A percentile compares a stretch with the other conserved stretches of the same genome.
These are phyloP conservation scores for Acronicta leporina DNA, from an alignment of 2,888 invertebrate species.

Conservation along the genomic window DNA sequence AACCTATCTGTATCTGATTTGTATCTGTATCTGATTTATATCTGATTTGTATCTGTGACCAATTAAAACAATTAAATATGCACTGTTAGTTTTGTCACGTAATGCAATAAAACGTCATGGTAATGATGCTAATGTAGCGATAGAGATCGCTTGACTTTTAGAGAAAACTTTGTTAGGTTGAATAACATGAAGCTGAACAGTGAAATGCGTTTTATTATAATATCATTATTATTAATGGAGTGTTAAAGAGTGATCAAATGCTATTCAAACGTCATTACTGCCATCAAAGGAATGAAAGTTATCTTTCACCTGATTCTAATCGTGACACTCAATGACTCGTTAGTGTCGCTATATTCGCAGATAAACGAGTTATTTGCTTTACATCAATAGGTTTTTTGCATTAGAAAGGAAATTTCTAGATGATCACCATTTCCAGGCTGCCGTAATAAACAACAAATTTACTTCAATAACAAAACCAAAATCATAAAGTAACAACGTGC, in stretches of 20 bases:
- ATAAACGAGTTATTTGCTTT: conserved; percentile 52
- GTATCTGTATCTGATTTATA: too few species aligned
- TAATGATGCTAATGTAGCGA: conserved; percentile 60
- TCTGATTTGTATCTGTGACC: too few species aligned
- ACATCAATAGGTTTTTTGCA: conserved; percentile 46
- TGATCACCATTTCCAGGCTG: conserved; percentile 40
- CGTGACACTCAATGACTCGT: conserved; percentile 54
- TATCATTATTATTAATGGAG: conserved; percentile 52
- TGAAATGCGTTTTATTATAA: conserved; percentile 48
- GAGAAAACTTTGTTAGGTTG: conserved; percentile 42
- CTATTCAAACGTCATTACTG: conserved; percentile 58
- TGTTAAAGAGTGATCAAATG: conserved; percentile 58
- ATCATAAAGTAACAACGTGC: conserved; percentile 63
- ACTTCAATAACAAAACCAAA: conserved; percentile 50
- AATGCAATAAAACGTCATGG: conserved; percentile 68
- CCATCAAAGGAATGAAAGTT: conserved; percentile 65
- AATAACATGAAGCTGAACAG: conserved; percentile 31
- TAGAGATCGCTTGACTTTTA: conserved; percentile 49
- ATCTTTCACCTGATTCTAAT: conserved; percentile 64
- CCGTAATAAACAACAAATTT: conserved; percentile 38
- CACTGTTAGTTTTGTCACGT: conserved; percentile 73
- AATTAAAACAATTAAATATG: conserved; percentile 74
- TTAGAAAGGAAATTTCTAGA: conserved; percentile 54
- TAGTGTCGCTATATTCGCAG: conserved; percentile 45
- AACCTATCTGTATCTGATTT: too few species aligned